Percentiles rank a stretch among this genome's conserved stretches.
Conservation (phyloP, 2,888 invertebrate species). For the Drosophila fungiperda region DNA sequence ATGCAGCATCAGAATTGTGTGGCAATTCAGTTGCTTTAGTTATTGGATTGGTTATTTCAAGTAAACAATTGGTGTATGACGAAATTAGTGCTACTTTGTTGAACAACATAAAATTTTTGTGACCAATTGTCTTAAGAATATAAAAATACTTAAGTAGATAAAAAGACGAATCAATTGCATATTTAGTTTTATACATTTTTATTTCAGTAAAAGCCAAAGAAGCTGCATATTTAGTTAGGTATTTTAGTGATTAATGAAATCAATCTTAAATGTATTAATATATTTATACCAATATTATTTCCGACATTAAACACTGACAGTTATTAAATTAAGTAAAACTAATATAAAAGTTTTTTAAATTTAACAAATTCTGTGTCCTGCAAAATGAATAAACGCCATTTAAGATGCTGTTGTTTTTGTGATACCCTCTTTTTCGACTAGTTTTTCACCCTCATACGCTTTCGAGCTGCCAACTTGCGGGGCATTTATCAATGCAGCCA, state of each 20-base stretch:
- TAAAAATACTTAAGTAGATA: too few species aligned
- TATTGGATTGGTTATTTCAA: constrained; percentile 2
- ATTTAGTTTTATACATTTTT: neutral
- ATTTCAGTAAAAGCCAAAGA: neutral
- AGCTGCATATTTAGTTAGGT: neutral
- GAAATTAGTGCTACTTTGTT: neutral
- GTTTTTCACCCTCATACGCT: too few species aligned
- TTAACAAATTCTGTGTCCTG: neutral
- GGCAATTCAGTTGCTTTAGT: constrained; percentile 3
- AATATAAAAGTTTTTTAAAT: neutral
- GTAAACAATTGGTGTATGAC: constrained; percentile 8
- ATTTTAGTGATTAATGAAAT: neutral
- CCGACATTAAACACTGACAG: neutral
- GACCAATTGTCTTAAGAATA: neutral
- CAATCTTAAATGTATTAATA: neutral
- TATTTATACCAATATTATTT: neutral
- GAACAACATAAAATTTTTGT: neutral
- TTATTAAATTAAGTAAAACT: neutral
- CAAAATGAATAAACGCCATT: neutral
- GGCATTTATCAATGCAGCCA: constrained; percentile 45
- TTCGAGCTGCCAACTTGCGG: constrained; percentile 24
- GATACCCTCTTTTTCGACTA: neutral
- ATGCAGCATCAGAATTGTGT: neutral
- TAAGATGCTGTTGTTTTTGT: constrained; percentile 23
- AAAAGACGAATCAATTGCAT: neutral